A percentile compares a stretch with the other conserved stretches of the same genome.
Evolutionary conservation across 1,140 invertebrate species (phyloP).

Genomic region (Saccostrea echinata): DNA sequence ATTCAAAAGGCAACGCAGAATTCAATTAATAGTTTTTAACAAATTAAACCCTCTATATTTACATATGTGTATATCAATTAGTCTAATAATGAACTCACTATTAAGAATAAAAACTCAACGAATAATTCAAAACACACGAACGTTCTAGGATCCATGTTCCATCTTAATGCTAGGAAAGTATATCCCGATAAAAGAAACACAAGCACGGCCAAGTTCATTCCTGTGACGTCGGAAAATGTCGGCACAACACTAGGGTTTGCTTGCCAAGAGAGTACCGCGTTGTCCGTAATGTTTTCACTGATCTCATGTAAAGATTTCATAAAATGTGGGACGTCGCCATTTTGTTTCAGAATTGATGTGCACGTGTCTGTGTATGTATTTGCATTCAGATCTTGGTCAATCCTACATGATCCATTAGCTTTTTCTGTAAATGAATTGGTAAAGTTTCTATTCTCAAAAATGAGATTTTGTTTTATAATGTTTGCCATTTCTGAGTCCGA

Average conservation of each 20-base stretch:
- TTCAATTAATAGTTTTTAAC: background rate
- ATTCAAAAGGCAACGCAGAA: background rate
- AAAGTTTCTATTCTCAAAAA: slow-evolving; percentile 25
- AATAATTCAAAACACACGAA: background rate
- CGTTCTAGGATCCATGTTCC: background rate
- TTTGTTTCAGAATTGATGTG: background rate
- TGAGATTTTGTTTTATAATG: slow-evolving; percentile 18
- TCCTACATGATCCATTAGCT: background rate
- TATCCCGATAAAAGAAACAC: slow-evolving; percentile 10
- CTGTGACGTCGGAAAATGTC: background rate
- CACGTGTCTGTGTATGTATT: background rate
- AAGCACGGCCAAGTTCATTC: background rate
- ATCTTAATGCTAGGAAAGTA: slow-evolving; percentile 1
- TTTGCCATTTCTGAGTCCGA: slow-evolving; percentile 26
- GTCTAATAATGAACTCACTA: background rate
- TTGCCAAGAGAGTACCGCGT: background rate
- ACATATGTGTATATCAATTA: background rate
- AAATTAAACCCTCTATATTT: background rate
- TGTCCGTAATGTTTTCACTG: background rate
- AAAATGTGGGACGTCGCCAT: background rate
- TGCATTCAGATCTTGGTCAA: background rate
- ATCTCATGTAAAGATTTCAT: background rate
- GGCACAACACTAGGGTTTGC: background rate
- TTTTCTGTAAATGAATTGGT: background rate
- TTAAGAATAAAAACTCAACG: slow-evolving; percentile 22